Base-by-base conservation (phyloP, 2,797 vertebrate genomes). In the Peromyscus eremicus region DNA sequence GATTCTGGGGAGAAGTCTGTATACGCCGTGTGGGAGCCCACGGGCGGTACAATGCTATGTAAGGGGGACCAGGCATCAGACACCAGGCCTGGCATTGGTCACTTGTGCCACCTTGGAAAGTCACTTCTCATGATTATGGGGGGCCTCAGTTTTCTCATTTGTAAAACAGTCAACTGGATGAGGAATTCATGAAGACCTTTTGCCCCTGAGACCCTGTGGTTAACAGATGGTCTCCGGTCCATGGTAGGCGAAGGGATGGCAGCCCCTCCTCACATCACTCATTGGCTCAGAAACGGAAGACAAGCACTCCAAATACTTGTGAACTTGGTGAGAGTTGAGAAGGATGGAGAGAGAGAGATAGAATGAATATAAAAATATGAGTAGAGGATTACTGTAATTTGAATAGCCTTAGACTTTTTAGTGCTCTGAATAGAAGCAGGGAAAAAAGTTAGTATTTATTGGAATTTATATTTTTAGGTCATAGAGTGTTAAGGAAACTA, bases 61-160 rank as follows among this genome's bases (percentile, higher is more conserved):
- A 29, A 80, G 43, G 5, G 2, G 60, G 64, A 9, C 21, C 49
- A 34, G 71, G 77, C 49, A 12, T 2, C 2, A 73, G 43, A 76
- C 86, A 27, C 16, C 79, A 55, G 17, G 21, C 71, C 76, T 34
- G 62, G 25, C 9, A 19, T 34, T n/a, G 90, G 86, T 79, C 37
- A 55, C 71, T 34, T 92, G 32, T 96, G 75, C n/a, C 73, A 84
- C 92, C 94, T 97, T 96, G 92, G 97, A 95, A 96, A 97, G 96
- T 96, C 95, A 97, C 94, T 87, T 89, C 40, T 84, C 85, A 37
- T 64, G 73, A 81, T 34, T 11, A 9, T 43, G 75, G 71, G 70
- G 96, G 94, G 96, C 98, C 98, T 98, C 97, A 98, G 97, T 96
- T 98, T 97, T 98, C 95, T 98, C 97, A 97, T 98, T 97, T 98